Percentiles rank a stretch among this genome's conserved stretches.
Evolutionary conservation across 2,113 vertebrate species (phyloP).

Genomic region (Sialia sialis): DNA sequence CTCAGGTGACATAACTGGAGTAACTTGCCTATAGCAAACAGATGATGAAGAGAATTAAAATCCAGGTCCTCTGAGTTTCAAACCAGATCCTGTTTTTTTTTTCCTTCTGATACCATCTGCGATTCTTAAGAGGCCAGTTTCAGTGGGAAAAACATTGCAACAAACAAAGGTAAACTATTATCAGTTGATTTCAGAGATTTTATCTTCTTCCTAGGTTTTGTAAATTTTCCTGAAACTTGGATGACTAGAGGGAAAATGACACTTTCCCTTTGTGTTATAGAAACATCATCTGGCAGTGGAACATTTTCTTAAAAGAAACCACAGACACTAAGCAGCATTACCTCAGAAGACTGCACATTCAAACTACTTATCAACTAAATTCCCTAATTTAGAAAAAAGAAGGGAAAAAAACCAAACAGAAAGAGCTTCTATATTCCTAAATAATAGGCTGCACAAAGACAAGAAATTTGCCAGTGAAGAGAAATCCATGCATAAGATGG

Average conservation of each 20-base stretch:
- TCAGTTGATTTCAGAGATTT: not conserved
- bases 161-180: not conserved
- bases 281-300: not conserved
- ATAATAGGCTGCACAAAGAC: not conserved
- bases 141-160: not conserved
- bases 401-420: not conserved
- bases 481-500: not conserved
- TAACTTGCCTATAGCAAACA: constrained; percentile 10
- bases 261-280: not conserved
- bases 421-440: not conserved
- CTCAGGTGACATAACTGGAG: not conserved
- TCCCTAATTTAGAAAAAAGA: not conserved
- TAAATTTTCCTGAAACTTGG: not conserved
- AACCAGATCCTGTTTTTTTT: not conserved
- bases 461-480: not conserved
- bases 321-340: not conserved
- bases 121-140: not conserved
- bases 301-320: not conserved
- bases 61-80: not conserved
- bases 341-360: not conserved
- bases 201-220: not conserved
- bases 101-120: not conserved
- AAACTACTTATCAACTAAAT: not conserved
- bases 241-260: not conserved
- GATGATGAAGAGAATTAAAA: not conserved